Evolutionary conservation across 2,113 vertebrate genomes (phyloP).

Genomic region (Chionis minor): DNA sequence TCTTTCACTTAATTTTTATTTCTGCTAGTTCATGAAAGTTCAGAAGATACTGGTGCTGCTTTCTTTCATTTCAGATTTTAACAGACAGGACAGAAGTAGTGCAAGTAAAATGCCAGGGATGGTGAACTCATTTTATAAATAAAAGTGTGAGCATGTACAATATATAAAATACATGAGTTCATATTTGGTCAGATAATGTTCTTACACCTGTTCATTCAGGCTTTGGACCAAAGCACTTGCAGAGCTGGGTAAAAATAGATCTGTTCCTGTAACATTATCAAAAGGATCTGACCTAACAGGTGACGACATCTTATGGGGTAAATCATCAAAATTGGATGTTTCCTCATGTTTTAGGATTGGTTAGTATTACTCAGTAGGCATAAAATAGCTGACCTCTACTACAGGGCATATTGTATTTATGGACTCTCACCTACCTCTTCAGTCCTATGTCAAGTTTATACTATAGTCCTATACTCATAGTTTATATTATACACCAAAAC

Average conservation of each 20-base stretch:
- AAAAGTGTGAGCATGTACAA: constrained; percentile 40
- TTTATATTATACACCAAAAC: not conserved
- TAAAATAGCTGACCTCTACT: constrained; percentile 63
- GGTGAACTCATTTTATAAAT: constrained; percentile 51
- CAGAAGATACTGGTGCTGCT: not conserved
- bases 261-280: constrained; percentile 65
- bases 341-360: constrained; percentile 66
- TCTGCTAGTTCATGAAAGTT: not conserved
- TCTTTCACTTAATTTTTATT: not conserved
- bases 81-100: not conserved
- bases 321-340: constrained; percentile 67
- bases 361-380: constrained; percentile 47
- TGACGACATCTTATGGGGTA: constrained; percentile 49
- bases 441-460: not conserved
- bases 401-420: not conserved
- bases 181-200: constrained; percentile 59
- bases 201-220: constrained; percentile 74
- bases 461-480: not conserved
- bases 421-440: not conserved
- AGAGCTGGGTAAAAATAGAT: constrained; percentile 71
- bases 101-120: not conserved
- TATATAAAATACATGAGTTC: constrained; percentile 63
- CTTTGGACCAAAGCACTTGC: constrained; percentile 68
- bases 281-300: constrained; percentile 58
- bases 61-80: constrained; percentile 19